Evolutionary conservation across 37 sponge, comb jelly and placozoan genomes (phyloP).

Genomic region (Axinella damicornis): DNA sequence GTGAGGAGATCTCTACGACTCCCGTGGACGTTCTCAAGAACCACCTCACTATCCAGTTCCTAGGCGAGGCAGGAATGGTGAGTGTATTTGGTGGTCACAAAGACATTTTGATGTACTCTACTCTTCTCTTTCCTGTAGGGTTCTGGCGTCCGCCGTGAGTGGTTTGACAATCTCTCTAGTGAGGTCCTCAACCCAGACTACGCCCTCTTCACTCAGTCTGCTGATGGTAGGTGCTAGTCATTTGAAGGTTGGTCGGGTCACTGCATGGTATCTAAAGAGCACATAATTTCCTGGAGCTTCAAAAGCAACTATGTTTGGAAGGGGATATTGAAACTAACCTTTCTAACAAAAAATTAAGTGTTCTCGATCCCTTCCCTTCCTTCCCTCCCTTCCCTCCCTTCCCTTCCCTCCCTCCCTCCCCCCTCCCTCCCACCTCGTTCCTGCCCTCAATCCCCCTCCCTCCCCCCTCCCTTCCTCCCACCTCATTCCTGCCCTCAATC

Average conservation of each 20-base stretch:
- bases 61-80: constrained; percentile 91
- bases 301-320: too few relatives aligned
- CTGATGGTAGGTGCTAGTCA: constrained; percentile 94
- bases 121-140: constrained; percentile 30
- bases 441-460: too few relatives aligned
- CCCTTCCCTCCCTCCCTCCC: neutral
- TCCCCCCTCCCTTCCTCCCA: too few relatives aligned
- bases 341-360: too few relatives aligned
- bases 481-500: too few relatives aligned
- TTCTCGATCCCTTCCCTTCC: too few relatives aligned
- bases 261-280: too few relatives aligned
- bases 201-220: constrained; percentile 95
- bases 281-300: too few relatives aligned
- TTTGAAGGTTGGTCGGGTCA: too few relatives aligned
- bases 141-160: constrained; percentile 91
- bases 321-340: too few relatives aligned
- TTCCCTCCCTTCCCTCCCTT: neutral
- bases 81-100: too few relatives aligned
- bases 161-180: constrained; percentile 90
- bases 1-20: constrained; percentile 44
- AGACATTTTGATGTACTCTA: neutral
- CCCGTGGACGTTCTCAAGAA: constrained; percentile 57
- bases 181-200: constrained; percentile 97
- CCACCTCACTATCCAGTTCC: constrained; percentile 65
- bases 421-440: too few relatives aligned